Evolutionary conservation across 2,797 vertebrate species (phyloP).

Genomic region (Alosa sapidissima): DNA sequence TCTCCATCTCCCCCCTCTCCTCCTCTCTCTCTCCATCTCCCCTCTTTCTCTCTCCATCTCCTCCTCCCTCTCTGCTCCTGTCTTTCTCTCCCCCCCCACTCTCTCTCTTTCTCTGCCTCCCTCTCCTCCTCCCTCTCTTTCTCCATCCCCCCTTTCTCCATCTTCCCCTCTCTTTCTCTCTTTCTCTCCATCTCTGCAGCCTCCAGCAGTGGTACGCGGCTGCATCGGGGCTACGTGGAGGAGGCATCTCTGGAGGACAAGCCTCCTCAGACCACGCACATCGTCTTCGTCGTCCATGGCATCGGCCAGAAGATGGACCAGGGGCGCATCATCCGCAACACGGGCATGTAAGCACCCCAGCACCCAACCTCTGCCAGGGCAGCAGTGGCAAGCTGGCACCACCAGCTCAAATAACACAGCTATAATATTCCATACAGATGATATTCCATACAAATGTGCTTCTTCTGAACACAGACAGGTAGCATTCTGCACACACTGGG

Average conservation of each 20-base stretch:
- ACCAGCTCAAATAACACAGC: no score
- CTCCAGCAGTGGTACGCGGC: slow-evolving; percentile 95
- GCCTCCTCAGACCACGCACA: slow-evolving; percentile 91
- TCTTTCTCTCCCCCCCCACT: neutral
- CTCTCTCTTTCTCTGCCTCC: neutral
- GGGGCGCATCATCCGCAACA: slow-evolving; percentile 98
- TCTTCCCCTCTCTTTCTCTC: neutral
- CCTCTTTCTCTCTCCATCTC: neutral
- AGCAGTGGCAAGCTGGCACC: neutral
- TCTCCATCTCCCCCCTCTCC: neutral
- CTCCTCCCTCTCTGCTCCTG: neutral
- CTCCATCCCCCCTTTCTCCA: neutral
- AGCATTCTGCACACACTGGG: no score
- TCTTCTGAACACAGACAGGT: no score
- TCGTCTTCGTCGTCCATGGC: slow-evolving; percentile 97
- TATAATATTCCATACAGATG: no score
- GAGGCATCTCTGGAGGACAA: slow-evolving; percentile 95
- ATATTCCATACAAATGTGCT: no score
- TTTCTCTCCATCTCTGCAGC: slow-evolving; percentile 71
- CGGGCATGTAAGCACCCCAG: slow-evolving; percentile 88
- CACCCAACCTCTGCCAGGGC: neutral
- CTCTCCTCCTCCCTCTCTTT: neutral
- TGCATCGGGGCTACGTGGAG: slow-evolving; percentile 96
- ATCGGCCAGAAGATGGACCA: slow-evolving; percentile 99
- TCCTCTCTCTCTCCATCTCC: neutral